Conservation (phyloP, 2,888 invertebrate genomes). For the Mongoloraphidia duomilia region DNA sequence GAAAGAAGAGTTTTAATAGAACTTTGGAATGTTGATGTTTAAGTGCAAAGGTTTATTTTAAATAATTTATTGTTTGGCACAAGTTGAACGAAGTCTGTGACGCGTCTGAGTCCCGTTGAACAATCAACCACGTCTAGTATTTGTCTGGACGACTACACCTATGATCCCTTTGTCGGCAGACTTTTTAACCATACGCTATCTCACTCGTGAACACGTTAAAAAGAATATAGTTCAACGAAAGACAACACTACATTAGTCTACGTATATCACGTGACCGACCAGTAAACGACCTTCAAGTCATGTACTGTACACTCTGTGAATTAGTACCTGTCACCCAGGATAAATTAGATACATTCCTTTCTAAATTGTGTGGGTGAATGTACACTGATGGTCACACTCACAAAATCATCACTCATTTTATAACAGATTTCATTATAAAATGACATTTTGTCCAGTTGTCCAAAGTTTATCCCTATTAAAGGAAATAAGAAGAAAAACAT, state of each 20-base stretch:
- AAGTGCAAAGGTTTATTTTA: too few relatives aligned
- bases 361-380: background rate
- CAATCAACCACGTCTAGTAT: background rate
- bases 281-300: constrained; percentile 37
- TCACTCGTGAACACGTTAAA: constrained; percentile 12
- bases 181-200: constrained; percentile 14
- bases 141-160: constrained; percentile 2
- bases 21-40: too few relatives aligned
- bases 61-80: too few relatives aligned
- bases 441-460: background rate
- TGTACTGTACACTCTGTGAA: constrained; percentile 25
- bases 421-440: too few relatives aligned
- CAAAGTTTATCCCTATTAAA: background rate
- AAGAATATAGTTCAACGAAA: constrained; percentile 11
- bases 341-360: background rate
- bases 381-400: background rate
- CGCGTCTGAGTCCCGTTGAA: too few relatives aligned
- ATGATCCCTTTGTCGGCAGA: constrained; percentile 17
- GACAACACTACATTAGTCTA: constrained; percentile 9
- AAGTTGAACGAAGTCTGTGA: too few relatives aligned
- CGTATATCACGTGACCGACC: constrained; percentile 32
- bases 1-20: too few relatives aligned
- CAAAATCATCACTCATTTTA: too few relatives aligned
- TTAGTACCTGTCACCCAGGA: constrained; percentile 26
- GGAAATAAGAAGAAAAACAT: background rate